Conservation (phyloP, 2,888 invertebrate genomes). For the Harmothoe impar region DNA sequence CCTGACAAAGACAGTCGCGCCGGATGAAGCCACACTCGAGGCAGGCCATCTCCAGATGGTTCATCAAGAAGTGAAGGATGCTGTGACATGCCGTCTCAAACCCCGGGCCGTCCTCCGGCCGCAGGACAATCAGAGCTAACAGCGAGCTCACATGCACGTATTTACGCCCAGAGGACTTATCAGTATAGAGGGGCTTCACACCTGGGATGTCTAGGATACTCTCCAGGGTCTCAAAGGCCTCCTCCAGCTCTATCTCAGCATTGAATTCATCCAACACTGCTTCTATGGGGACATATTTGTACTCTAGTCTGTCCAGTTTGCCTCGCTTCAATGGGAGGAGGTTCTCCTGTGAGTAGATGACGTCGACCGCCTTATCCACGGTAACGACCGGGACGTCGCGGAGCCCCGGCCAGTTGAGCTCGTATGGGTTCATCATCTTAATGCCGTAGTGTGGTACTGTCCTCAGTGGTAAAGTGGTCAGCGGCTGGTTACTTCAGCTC, state of each 20-base stretch:
- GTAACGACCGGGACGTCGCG: conserved; percentile 66
- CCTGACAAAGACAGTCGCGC: conserved; percentile 66
- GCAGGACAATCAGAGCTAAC: conserved; percentile 67
- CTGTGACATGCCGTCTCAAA: conserved; percentile 64
- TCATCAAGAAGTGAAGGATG: conserved; percentile 65
- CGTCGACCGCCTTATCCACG: conserved; percentile 62
- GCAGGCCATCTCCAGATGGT: conserved; percentile 66
- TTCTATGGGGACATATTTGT: conserved; percentile 67
- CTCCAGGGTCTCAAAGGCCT: conserved; percentile 62
- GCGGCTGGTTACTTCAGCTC: background rate
- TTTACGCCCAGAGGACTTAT: conserved; percentile 39
- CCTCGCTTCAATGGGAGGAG: conserved; percentile 62
- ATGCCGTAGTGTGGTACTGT: background rate
- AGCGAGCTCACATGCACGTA: conserved; percentile 67
- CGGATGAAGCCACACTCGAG: conserved; percentile 65
- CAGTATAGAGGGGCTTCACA: conserved; percentile 45
- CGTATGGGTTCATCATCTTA: conserved; percentile 63
- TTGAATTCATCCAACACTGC: conserved; percentile 65
- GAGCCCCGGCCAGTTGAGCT: conserved; percentile 69
- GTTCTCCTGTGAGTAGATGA: conserved; percentile 65
- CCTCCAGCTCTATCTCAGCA: conserved; percentile 54
- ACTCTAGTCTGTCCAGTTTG: conserved; percentile 65
- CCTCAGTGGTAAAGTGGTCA: background rate
- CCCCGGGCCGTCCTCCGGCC: conserved; percentile 65
- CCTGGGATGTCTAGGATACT: conserved; percentile 61